Conservation (phyloP, 2,797 vertebrate genomes). For the Pipistrellus nathusii region DNA sequence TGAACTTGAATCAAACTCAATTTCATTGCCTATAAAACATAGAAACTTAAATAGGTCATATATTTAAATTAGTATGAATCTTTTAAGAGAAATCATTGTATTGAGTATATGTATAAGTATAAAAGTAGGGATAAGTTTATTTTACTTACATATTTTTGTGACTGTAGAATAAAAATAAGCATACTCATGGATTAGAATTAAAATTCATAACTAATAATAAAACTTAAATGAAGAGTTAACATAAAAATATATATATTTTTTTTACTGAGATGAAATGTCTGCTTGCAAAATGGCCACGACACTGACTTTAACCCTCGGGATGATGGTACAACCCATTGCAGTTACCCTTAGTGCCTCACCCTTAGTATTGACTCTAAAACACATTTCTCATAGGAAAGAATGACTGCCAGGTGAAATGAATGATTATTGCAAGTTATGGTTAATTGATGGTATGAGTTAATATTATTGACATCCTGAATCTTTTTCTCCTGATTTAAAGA, state of each 20-base stretch:
- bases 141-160: background rate
- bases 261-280: slow-evolving; percentile 33
- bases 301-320: background rate
- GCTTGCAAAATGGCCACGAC: background rate
- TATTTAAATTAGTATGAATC: slow-evolving; percentile 9
- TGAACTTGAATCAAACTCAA: background rate
- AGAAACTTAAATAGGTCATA: background rate
- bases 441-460: background rate
- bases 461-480: background rate
- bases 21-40: background rate
- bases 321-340: background rate
- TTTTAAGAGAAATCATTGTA: background rate
- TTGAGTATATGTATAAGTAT: background rate
- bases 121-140: background rate
- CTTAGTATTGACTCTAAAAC: background rate
- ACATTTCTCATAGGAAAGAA: slow-evolving; percentile 19
- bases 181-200: slow-evolving; percentile 9
- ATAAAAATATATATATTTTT: background rate
- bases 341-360: background rate
- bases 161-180: background rate
- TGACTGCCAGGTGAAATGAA: background rate
- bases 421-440: background rate
- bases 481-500: slow-evolving; percentile 44
- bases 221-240: background rate
- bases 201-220: background rate